Evolutionary conservation across 2,888 invertebrate genomes (phyloP).

Genomic region (Podabrus alpinus): DNA sequence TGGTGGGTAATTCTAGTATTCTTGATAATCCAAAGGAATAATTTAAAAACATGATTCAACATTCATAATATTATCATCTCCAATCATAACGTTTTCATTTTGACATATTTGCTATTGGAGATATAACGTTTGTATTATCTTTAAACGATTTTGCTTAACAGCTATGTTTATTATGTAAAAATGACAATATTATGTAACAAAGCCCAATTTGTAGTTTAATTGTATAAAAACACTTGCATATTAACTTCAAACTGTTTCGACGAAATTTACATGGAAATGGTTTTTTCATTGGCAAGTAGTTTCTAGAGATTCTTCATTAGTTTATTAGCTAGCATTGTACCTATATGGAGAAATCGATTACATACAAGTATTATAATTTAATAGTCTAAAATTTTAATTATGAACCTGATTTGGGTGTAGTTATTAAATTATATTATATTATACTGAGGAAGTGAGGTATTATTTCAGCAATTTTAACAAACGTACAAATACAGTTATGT

Average conservation of each 20-base stretch:
- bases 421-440: neutral
- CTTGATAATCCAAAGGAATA: neutral
- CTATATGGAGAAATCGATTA: neutral
- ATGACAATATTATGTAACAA: too few species aligned
- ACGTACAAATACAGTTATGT: neutral
- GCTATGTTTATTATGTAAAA: too few species aligned
- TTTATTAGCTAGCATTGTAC: neutral
- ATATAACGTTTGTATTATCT: too few species aligned
- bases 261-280: neutral
- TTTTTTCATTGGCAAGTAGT: neutral
- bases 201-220: too few species aligned
- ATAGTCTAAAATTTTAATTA: neutral
- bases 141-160: too few species aligned
- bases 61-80: neutral
- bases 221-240: neutral
- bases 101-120: neutral
- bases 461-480: neutral
- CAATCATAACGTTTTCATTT: neutral
- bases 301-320: neutral
- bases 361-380: neutral
- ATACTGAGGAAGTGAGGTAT: neutral
- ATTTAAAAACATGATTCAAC: neutral
- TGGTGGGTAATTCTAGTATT: neutral
- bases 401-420: neutral
- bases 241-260: neutral